Evolutionary conservation across 2,888 invertebrate species (phyloP).

Genomic region (Mimachlamys varia): DNA sequence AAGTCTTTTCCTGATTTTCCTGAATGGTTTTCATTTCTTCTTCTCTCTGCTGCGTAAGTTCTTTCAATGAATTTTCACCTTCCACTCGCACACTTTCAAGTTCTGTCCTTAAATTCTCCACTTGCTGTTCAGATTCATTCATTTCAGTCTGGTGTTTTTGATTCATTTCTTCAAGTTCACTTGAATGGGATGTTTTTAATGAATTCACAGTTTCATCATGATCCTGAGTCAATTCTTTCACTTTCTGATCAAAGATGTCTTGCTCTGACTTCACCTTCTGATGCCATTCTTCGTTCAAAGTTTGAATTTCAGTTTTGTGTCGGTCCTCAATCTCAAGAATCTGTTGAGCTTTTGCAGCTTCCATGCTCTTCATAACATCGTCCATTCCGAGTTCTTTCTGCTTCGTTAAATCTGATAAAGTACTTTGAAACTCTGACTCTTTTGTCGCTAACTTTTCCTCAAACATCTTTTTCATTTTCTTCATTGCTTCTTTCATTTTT

Average conservation of each 20-base stretch:
- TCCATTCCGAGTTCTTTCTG: constrained; percentile 73
- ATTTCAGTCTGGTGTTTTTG: neutral
- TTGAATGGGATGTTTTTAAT: neutral
- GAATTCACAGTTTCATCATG: neutral
- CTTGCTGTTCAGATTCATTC: neutral
- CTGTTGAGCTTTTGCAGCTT: constrained; percentile 65
- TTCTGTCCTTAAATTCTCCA: constrained; percentile 43
- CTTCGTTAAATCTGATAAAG: constrained; percentile 64
- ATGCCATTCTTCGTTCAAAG: constrained; percentile 63
- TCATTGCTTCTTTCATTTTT: constrained; percentile 71
- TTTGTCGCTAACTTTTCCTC: constrained; percentile 71
- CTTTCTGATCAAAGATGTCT: constrained; percentile 47
- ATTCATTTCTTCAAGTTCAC: constrained; percentile 35
- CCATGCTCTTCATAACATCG: constrained; percentile 63
- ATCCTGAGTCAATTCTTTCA: constrained; percentile 40
- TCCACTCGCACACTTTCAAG: constrained; percentile 48
- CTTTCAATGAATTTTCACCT: constrained; percentile 37
- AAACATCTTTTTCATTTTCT: constrained; percentile 72
- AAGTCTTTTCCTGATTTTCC: constrained; percentile 44
- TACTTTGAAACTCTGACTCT: constrained; percentile 68
- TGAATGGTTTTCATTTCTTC: constrained; percentile 38
- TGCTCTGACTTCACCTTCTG: constrained; percentile 55
- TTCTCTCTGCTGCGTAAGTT: constrained; percentile 44
- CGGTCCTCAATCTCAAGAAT: constrained; percentile 60
- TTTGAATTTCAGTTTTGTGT: constrained; percentile 58